phyloP scores from a whole-genome alignment of 2,888 invertebrate species.

The Melangyna quadrimaculata region DNA sequence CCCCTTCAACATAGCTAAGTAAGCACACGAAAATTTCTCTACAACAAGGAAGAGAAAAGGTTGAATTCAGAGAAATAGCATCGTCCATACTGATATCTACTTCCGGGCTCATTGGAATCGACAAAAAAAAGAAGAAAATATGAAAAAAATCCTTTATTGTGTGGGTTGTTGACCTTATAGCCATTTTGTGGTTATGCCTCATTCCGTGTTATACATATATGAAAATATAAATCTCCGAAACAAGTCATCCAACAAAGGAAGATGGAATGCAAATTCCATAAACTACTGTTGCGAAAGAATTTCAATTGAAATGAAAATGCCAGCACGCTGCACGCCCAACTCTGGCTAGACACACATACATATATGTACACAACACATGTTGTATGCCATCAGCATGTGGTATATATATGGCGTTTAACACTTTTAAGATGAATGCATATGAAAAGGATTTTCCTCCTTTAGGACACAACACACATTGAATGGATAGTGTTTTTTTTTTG shows the following conservation, averaged over 20 bases:
- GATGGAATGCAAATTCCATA: conserved; percentile 26
- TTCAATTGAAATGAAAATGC: conserved; percentile 39
- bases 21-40: conserved; percentile 30
- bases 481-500: neutral
- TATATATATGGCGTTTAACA: conserved; percentile 17
- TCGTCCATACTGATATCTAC: neutral
- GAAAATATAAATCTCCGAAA: conserved; percentile 4
- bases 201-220: neutral
- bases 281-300: conserved; percentile 31
- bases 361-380: neutral
- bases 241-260: conserved; percentile 25
- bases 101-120: neutral
- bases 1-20: neutral
- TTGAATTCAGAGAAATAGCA: neutral
- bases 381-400: conserved; percentile 3
- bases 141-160: neutral
- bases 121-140: neutral
- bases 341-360: conserved; percentile 20
- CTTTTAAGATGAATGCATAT: conserved; percentile 47
- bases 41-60: conserved; percentile 22
- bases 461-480: conserved; percentile 20
- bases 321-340: conserved; percentile 4
- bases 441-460: conserved; percentile 31
- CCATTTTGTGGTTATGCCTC: neutral
- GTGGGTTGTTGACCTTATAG: conserved; percentile 18